These are phyloP conservation scores for Miniopterus natalensis DNA, from an alignment of 2,113 vertebrate species.

Conservation along the genomic window DNA sequence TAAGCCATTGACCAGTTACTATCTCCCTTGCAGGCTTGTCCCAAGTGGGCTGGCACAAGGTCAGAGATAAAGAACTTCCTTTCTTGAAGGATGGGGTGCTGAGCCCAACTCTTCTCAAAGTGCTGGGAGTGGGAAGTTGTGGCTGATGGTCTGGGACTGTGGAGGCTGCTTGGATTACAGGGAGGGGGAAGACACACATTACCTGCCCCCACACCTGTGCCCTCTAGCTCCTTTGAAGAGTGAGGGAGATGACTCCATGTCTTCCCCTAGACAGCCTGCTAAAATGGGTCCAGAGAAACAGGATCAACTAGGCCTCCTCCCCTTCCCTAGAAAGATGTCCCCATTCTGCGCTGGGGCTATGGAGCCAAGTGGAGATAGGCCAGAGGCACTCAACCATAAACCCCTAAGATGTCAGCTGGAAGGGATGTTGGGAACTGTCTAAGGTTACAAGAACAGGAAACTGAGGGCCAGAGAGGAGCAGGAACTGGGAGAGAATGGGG, in stretches of 20 bases:
- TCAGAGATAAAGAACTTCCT: background rate
- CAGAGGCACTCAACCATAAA: background rate
- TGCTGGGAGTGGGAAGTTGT: rapidly evolving
- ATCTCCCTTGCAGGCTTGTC: background rate
- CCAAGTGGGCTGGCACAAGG: background rate
- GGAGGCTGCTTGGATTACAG: background rate
- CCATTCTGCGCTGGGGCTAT: background rate
- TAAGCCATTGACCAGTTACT: no score
- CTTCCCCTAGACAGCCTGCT: background rate
- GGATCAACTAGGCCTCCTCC: background rate
- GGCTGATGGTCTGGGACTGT: background rate
- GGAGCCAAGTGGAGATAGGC: background rate
- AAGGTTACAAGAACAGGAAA: background rate
- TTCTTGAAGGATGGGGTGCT: background rate
- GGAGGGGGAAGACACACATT: rapidly evolving
- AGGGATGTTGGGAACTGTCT: background rate
- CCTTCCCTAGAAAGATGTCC: background rate
- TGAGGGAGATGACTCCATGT: background rate
- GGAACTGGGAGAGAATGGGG: background rate
- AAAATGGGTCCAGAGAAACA: background rate
- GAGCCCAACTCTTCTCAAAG: background rate
- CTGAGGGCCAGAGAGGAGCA: background rate
- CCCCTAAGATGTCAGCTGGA: no score
- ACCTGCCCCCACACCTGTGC: background rate
- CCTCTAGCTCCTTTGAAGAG: background rate